Evolutionary conservation across 1,140 invertebrate genomes (phyloP).

Genomic region (Atta cephalotes): DNA sequence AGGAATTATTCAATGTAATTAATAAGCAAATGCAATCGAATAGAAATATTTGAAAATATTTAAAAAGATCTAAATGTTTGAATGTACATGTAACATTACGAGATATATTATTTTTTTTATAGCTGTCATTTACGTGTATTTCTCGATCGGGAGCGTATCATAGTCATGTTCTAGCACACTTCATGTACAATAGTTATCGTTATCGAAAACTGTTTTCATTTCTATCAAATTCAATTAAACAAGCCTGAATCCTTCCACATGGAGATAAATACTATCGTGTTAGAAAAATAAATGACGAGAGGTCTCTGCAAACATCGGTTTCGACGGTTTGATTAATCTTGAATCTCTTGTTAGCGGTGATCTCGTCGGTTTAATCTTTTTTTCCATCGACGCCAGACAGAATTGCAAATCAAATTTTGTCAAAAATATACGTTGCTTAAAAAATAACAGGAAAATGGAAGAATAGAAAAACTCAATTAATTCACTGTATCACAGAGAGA

Average conservation of each 20-base stretch:
- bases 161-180: conserved; percentile 27
- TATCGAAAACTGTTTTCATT: conserved; percentile 57
- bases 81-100: not conserved
- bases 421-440: conserved; percentile 58
- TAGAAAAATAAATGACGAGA: conserved; percentile 48
- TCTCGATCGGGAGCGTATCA: not conserved
- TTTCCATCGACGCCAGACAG: conserved; percentile 5
- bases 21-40: not conserved
- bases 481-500: conserved; percentile 1
- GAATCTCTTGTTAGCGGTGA: conserved; percentile 50
- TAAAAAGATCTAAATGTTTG: not conserved
- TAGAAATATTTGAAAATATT: not conserved
- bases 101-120: conserved; percentile 32
- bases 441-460: conserved; percentile 48
- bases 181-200: conserved; percentile 1
- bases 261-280: conserved; percentile 20
- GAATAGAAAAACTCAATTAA: conserved; percentile 55
- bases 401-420: conserved; percentile 51
- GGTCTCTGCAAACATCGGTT: conserved; percentile 51
- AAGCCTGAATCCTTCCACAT: conserved; percentile 1
- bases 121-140: conserved; percentile 10
- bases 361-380: conserved; percentile 45
- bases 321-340: conserved; percentile 55
- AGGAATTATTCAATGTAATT: not conserved
- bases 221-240: conserved; percentile 52